Evolutionary conservation across 2,888 invertebrate species (phyloP).

Genomic region (Leptopilina syphax): DNA sequence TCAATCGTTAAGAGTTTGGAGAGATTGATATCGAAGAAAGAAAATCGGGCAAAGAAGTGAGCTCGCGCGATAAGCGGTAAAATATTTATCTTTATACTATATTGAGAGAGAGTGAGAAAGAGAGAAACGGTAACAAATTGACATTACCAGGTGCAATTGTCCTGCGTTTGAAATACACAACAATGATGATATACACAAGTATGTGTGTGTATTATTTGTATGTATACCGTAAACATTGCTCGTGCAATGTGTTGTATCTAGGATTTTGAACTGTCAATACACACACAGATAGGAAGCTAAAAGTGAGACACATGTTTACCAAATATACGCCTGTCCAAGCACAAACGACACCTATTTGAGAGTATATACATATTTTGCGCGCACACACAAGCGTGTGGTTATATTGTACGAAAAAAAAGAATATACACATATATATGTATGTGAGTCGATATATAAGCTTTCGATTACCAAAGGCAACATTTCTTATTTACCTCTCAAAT

Average conservation of each 20-base stretch:
- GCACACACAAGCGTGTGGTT: neutral
- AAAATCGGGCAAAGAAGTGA: slow-evolving; percentile 57
- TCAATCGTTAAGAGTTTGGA: slow-evolving; percentile 58
- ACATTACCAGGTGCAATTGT: slow-evolving; percentile 55
- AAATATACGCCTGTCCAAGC: slow-evolving; percentile 34
- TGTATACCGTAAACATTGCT: slow-evolving; percentile 27
- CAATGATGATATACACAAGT: neutral
- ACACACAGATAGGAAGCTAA: slow-evolving; percentile 30
- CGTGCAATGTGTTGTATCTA: slow-evolving; percentile 29
- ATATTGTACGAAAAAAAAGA: neutral
- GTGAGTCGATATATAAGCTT: slow-evolving; percentile 31
- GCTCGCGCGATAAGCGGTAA: slow-evolving; percentile 45
- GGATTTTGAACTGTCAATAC: slow-evolving; percentile 37
- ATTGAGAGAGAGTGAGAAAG: no score
- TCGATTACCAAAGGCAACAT: slow-evolving; percentile 41
- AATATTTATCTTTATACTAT: slow-evolving; percentile 56
- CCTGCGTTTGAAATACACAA: slow-evolving; percentile 15
- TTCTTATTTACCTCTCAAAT: slow-evolving; percentile 39
- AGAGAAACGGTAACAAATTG: slow-evolving; percentile 63
- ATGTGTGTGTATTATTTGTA: neutral
- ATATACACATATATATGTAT: neutral
- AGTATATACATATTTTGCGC: neutral
- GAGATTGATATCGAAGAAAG: slow-evolving; percentile 41
- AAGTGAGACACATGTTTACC: slow-evolving; percentile 32
- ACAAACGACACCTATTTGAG: slow-evolving; percentile 20